Base-by-base conservation (phyloP, 2,888 invertebrate species). In the Notocelia uddmanniana region DNA sequence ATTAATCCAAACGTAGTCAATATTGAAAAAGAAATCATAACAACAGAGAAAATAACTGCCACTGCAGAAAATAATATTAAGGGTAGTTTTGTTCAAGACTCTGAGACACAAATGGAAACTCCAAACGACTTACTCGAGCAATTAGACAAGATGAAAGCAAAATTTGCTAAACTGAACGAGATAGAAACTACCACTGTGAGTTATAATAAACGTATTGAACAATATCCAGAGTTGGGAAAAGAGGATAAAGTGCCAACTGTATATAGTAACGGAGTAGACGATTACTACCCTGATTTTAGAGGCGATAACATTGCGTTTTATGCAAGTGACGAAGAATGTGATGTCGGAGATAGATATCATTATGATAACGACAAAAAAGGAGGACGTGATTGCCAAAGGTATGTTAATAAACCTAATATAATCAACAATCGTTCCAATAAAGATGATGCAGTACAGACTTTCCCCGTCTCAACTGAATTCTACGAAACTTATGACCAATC, bases 241-340 rank as follows among this genome's bases (percentile, higher is more conserved):
- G 84, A 86, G 78, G 78, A 83, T 59, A 64, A 75, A 41, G 68
- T 85, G n/a, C 78, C 80, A 21, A 78, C 77, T 63, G 73, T 81
- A 11, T 79, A 75, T 68, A 73, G 79, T 13, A 83, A 87, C 63
- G 80, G 81, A 19, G 76, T 87, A 5, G 84, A 88, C 5, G 92
- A 92, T 69, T 93, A 92, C 67, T 92, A 89, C 66, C 92, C 92
- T 0, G 81, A 86, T 66, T 93, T 93, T 52, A 81, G 80, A 37
- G 76, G 73, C 37, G 89, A 89, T 13, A 86, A 82, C 69, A 75
- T 79, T 10, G 79, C 77, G 3, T 82, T 82, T 52, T 80, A 81
- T 26, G 76, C 76, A 19, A 82, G 83, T 31, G 82, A 82, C 41
- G 86, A 86, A 75, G 85, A 84, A 67, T 78, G 80, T 48, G 79